A percentile compares a stretch with the other conserved stretches of the same genome.
Evolutionary conservation across 2,113 vertebrate genomes (phyloP).

Genomic region (Solenodon paradoxus): DNA sequence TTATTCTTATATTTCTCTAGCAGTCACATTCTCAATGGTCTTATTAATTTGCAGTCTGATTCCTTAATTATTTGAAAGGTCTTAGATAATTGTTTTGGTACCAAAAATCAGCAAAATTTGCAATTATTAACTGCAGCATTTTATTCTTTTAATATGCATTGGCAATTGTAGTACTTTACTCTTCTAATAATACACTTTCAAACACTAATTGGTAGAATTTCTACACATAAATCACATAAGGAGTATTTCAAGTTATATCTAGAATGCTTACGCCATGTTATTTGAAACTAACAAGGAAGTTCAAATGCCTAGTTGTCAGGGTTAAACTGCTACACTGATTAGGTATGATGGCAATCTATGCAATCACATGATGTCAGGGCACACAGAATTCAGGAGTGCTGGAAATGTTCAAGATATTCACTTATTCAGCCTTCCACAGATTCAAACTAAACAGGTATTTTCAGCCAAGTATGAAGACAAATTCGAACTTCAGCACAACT

Average conservation of each 20-base stretch:
- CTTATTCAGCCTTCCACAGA: background rate
- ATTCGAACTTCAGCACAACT: background rate
- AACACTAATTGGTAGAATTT: constrained; percentile 21
- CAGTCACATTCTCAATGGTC: background rate
- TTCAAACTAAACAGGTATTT: background rate
- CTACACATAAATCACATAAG: background rate
- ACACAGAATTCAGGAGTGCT: background rate
- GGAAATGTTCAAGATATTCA: background rate
- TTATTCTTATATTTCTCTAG: background rate
- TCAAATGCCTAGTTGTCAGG: background rate
- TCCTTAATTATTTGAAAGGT: constrained; percentile 1
- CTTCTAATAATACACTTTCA: background rate
- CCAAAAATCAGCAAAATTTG: background rate
- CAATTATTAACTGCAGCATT: background rate
- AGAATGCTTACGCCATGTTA: background rate
- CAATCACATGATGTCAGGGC: background rate
- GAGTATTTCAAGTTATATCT: background rate
- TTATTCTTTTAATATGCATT: background rate
- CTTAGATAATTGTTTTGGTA: background rate
- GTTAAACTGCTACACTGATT: background rate
- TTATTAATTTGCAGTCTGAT: background rate
- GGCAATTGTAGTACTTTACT: background rate
- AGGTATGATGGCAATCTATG: background rate
- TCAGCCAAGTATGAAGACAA: background rate
- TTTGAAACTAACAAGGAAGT: background rate